Base-by-base conservation (phyloP, 2,888 invertebrate species). In the Eueremaeus valkanovi region DNA sequence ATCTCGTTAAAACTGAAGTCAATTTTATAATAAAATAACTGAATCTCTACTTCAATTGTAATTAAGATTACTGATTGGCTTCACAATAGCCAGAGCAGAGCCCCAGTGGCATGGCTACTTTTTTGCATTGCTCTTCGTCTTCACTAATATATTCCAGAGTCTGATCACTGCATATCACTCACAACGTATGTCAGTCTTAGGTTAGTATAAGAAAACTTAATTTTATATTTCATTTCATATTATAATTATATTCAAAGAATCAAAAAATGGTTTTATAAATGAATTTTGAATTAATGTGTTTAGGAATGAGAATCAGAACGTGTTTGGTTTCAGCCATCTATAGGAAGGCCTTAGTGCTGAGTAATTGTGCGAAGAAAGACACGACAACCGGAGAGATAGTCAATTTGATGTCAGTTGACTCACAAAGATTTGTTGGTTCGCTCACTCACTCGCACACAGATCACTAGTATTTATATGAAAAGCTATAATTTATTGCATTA, bases 261-360 rank as follows among this genome's bases (percentile, higher is more conserved):
- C n/a, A n/a, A n/a, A n/a, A n/a, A n/a, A n/a, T n/a, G n/a, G n/a
- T n/a, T n/a, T n/a, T n/a, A n/a, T n/a, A n/a, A n/a, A n/a, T n/a
- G n/a, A n/a, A n/a, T n/a, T n/a, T n/a, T n/a, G 90, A 76, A 93
- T 92, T 92, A 91, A 92, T 85, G 86, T 93, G 72, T 90, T 93
- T 24, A 95, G 95, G n/a, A 3, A 89, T 97, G 87, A 88, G 93
- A 76, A 90, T 96, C 81, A 87, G 94, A 77, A 92, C 94, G 0
- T 91, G 93, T 0, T 84, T 95, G 40, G 92, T 93, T n/a, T 91
- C 92, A 79, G 89, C 93, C 74, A 91, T 95, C 80, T 95, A 95
- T 83, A 88, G 90, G 76, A 95, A 95, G 85, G 72, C 58, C 42
- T 55, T 13, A 27, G 8, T 55, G 29, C 79, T 86, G 72, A 84